These are phyloP conservation scores for Sarcophilus harrisii DNA, from an alignment of 2,797 vertebrate species.

Conservation along the genomic window DNA sequence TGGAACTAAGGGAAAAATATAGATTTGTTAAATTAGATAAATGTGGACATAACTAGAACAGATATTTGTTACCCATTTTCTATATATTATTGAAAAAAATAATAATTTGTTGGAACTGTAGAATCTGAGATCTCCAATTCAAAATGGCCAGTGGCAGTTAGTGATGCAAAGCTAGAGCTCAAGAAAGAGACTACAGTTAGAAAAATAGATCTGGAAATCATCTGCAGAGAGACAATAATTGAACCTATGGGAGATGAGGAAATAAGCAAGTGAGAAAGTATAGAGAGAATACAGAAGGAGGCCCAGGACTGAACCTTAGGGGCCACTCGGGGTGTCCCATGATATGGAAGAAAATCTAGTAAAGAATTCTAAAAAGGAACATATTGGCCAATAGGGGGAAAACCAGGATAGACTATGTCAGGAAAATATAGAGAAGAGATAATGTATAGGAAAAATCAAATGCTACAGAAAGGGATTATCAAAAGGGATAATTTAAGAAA, in stretches of 20 bases:
- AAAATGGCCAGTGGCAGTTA: background rate
- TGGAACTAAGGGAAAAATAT: background rate
- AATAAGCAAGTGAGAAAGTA: background rate
- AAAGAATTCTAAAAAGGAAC: background rate
- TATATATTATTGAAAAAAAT: background rate
- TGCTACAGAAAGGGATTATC: background rate
- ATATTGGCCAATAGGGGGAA: background rate
- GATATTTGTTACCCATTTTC: background rate
- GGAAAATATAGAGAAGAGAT: background rate
- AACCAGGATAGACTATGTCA: too few species aligned
- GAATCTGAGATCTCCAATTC: background rate
- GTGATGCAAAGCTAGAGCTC: background rate
- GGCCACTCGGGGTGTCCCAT: background rate
- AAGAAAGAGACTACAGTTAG: background rate
- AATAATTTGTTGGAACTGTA: background rate
- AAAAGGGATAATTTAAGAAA: background rate
- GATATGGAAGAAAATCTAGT: background rate
- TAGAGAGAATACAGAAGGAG: background rate
- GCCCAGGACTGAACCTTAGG: background rate
- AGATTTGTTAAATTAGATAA: background rate
- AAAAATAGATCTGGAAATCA: background rate
- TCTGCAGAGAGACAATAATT: background rate
- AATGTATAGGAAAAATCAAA: background rate
- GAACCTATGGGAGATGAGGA: background rate
- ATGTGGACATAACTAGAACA: background rate